Percentiles rank a stretch among this genome's conserved stretches.
phyloP scores from a whole-genome alignment of 2,888 invertebrate genomes.

The Thyatira batis region DNA sequence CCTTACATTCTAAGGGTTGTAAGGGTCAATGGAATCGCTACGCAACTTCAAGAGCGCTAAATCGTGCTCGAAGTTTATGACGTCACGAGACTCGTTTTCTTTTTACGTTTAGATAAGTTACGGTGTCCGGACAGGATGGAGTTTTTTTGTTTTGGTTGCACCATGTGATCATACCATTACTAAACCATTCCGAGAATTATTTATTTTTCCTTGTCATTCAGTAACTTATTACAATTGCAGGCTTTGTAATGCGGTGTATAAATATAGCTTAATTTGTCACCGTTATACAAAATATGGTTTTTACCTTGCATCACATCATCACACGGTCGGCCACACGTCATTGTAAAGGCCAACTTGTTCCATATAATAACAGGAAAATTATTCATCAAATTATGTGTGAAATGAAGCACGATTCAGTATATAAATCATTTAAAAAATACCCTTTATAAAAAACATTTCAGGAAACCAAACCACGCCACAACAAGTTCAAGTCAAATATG shows the following conservation, averaged over 20 bases:
- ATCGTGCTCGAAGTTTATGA: constrained; percentile 19
- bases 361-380: not conserved
- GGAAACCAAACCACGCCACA: too few species aligned
- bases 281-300: not conserved
- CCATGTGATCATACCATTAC: constrained; percentile 1
- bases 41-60: constrained; percentile 6
- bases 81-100: constrained; percentile 30
- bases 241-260: too few species aligned
- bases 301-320: not conserved
- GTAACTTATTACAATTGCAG: not conserved
- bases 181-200: constrained; percentile 2
- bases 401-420: not conserved
- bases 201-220: not conserved
- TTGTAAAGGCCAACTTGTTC: not conserved
- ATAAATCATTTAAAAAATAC: too few species aligned
- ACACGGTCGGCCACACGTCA: not conserved
- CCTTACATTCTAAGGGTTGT: constrained; percentile 19
- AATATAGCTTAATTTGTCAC: not conserved
- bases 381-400: not conserved
- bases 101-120: constrained; percentile 1
- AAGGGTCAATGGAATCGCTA: constrained; percentile 10
- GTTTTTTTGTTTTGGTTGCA: constrained; percentile 4
- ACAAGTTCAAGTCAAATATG: too few species aligned
- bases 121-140: constrained; percentile 4
- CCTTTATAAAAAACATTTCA: too few species aligned